Evolutionary conservation across 2,797 vertebrate genomes (phyloP).

Genomic region (Periparus ater): DNA sequence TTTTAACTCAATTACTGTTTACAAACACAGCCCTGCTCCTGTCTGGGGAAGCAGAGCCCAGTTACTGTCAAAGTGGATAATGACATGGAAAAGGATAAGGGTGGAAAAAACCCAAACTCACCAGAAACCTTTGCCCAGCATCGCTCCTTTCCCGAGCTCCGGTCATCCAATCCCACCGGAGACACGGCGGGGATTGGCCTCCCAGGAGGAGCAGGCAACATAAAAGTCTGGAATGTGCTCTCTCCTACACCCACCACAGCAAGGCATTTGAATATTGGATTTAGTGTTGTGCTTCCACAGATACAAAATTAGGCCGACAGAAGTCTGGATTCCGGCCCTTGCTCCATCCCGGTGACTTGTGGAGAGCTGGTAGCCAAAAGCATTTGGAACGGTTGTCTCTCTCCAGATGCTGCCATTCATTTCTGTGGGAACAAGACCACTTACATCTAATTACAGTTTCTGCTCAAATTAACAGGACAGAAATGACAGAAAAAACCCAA

Average conservation of each 20-base stretch:
- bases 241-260: constrained; percentile 68
- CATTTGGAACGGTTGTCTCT: constrained; percentile 81
- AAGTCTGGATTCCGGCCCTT: constrained; percentile 80
- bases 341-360: constrained; percentile 76
- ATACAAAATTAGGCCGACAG: constrained; percentile 82
- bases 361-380: constrained; percentile 75
- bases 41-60: constrained; percentile 45
- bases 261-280: constrained; percentile 76
- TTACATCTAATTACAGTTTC: constrained; percentile 85
- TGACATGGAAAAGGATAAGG: neutral
- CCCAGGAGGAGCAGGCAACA: constrained; percentile 62
- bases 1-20: constrained; percentile 64
- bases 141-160: neutral
- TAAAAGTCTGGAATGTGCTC: constrained; percentile 73
- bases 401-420: constrained; percentile 85
- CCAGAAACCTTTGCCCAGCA: neutral
- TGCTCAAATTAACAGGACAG: constrained; percentile 84
- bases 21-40: constrained; percentile 32
- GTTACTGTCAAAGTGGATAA: constrained; percentile 59
- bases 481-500: constrained; percentile 74
- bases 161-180: constrained; percentile 34
- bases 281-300: constrained; percentile 75
- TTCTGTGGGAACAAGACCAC: constrained; percentile 84
- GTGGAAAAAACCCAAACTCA: neutral
- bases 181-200: neutral